Percentiles rank a stretch among this genome's conserved stretches.
These are phyloP conservation scores for Deilephila elpenor DNA, from an alignment of 2,888 invertebrate genomes.

Conservation along the genomic window DNA sequence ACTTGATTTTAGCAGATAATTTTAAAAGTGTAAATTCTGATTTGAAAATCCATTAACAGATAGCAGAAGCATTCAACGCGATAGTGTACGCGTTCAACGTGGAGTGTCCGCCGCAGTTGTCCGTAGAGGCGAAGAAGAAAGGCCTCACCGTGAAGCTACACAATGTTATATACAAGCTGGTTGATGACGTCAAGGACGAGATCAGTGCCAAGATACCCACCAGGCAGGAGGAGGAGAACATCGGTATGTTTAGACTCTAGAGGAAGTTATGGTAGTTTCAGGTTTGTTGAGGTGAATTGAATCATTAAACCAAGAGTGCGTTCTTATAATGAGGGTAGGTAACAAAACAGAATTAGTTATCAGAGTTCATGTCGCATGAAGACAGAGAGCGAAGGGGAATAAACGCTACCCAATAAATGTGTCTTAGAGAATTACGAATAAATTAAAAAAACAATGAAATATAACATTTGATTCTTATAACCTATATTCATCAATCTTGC, in stretches of 20 bases:
- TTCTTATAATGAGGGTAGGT: too few relatives aligned
- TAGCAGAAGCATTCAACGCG: constrained; percentile 83
- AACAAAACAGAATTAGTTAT: too few relatives aligned
- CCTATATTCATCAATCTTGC: too few relatives aligned
- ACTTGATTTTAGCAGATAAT: too few relatives aligned
- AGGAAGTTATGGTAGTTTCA: not conserved
- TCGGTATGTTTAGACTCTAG: constrained; percentile 81
- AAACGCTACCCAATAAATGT: too few relatives aligned
- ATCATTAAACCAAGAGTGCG: too few relatives aligned
- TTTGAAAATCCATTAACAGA: constrained; percentile 47
- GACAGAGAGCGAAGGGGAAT: too few relatives aligned
- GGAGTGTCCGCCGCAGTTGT: constrained; percentile 76
- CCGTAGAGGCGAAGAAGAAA: constrained; percentile 78
- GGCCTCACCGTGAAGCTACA: constrained; percentile 87
- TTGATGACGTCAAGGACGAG: constrained; percentile 94
- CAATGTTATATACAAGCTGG: constrained; percentile 96
- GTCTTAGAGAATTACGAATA: too few relatives aligned
- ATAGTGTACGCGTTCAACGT: constrained; percentile 96
- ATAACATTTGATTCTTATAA: too few relatives aligned
- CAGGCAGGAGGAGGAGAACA: constrained; percentile 89
- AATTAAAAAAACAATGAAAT: too few relatives aligned
- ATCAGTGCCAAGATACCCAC: constrained; percentile 89
- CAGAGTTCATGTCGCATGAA: too few relatives aligned
- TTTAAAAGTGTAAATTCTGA: too few relatives aligned
- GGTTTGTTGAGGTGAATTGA: not conserved